These are phyloP conservation scores for Sebastes steindachneri DNA, from an alignment of 2,797 vertebrate species.

Conservation along the genomic window DNA sequence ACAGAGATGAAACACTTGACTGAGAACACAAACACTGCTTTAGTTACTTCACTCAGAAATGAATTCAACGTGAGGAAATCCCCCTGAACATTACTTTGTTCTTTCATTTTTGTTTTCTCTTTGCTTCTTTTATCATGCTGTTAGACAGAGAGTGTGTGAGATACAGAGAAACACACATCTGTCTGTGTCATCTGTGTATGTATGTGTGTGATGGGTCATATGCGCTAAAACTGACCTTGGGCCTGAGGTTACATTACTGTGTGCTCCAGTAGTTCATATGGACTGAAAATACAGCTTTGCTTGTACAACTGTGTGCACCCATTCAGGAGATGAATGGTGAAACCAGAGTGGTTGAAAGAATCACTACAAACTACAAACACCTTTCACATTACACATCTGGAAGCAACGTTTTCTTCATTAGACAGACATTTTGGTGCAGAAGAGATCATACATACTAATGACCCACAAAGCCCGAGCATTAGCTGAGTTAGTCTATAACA, in stretches of 20 bases:
- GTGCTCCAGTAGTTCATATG: slow-evolving; percentile 59
- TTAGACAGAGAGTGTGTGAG: neutral
- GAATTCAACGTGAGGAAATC: neutral
- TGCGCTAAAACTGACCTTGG: slow-evolving; percentile 41
- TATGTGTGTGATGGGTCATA: slow-evolving; percentile 33
- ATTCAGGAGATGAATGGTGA: slow-evolving; percentile 15
- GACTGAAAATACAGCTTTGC: slow-evolving; percentile 21
- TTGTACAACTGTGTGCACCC: neutral
- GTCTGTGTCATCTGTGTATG: slow-evolving; percentile 20
- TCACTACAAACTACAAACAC: neutral
- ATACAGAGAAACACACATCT: neutral
- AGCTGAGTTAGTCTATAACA: neutral
- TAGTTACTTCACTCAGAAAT: neutral
- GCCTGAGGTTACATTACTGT: slow-evolving; percentile 66
- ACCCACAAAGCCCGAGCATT: neutral
- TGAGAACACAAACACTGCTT: neutral
- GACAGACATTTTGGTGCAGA: neutral
- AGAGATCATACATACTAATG: neutral
- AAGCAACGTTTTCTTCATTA: neutral
- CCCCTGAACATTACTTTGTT: neutral
- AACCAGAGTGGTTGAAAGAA: slow-evolving; percentile 3
- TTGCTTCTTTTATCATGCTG: neutral
- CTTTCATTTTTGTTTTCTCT: neutral
- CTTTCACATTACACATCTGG: neutral
- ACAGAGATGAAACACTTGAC: neutral